Base-by-base conservation (phyloP, 1,140 invertebrate genomes). In the Bombus polaris region DNA sequence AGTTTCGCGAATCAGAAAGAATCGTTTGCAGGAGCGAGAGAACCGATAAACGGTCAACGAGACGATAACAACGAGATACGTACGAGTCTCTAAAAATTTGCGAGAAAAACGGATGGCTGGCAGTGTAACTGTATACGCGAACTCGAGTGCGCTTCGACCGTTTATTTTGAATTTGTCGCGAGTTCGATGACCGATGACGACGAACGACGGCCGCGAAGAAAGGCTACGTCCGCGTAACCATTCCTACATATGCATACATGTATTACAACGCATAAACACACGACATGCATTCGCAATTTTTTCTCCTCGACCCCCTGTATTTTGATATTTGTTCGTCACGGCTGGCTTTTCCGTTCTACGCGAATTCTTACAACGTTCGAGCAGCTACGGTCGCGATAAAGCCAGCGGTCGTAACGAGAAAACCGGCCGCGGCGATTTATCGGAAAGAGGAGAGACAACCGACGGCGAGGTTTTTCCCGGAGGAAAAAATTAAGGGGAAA, bases 121-220 rank as follows among this genome's bases (percentile, higher is more conserved):
- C 35, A 25, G 86, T 74, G 86, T 78, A 76, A 39, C 68, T 62
- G 72, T 35, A 32, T 28, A 82, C 6, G n/a, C 82, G 79, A 73
- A 87, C 88, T 91, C 87, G 25, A 44, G 35, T 0, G 86, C 89
- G 89, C 81, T 70, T 87, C 87, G 92, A 87, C 90, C 92, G 92
- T 94, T 93, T 94, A 94, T 94, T 94, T 94, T 93, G 93, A 92
- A 93, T 93, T 86, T 86, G 85, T 81, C 87, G 88, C 87, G 93
- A 89, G 93, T 94, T 94, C 93, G 93, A 93, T 92, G 93, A 94
- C 93, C 93, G 92, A 90, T 92, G 90, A 83, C 87, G 87, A 42
- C 53, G 68, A 80, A 85, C 65, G 76, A 85, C 77, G 77, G 53
- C 83, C 66, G 47, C 35, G 66, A 85, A 71, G 83, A 85, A 85